Evolutionary conservation across 1,140 invertebrate species (phyloP), one percentile per base, ranked within the genome.

Genomic region (Hermatobates lingyangjiaoensis): DNA sequence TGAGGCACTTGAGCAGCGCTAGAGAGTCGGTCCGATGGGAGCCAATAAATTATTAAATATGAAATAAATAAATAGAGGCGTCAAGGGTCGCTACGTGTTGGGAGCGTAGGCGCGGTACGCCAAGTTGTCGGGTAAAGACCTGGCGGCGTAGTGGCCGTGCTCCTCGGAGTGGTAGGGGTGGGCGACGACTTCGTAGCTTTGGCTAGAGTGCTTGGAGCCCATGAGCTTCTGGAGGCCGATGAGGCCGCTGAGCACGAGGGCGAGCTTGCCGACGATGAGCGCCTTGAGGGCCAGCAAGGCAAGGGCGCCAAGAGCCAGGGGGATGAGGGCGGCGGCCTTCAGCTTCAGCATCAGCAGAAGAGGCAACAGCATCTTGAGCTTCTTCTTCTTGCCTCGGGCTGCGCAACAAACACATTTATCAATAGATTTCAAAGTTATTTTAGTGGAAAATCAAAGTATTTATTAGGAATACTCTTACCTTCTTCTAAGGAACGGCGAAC

Each of bases 281-380:
- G 84, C 84, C 69, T 87, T 87, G 69, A 85, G 79, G 4, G 83
- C 82, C 27, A 85, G 69, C n/a, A 87, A 70, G 7, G 80, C 83
- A 48, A 87, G 72, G 60, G 75, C 79, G 54, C 81, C 83, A 14
- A 87, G 71, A 54, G 77, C 75, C 51, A 87, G 68, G 20, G 83
- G 83, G 58, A 84, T 77, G 25, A 87, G 70, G 20, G 79, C 75
- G 50, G 79, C 80, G 52, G 81, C 80, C 69, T 87, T 87, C 62
- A 86, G 63, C 62, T 84, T 83, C 61, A 84, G 67, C 40, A 87
- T 71, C 51, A 83, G 70, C 27, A 86, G 68, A 48, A 87, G 69
- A 23, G 81, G 79, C 57, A 81, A 60, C 56, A 85, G 73, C 63
- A 80, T 76, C 72, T 83, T 65, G 51, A 61, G 54, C 48, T 61